These are phyloP conservation scores for Fistularia commersonii DNA, from an alignment of 2,797 vertebrate species.

Conservation along the genomic window DNA sequence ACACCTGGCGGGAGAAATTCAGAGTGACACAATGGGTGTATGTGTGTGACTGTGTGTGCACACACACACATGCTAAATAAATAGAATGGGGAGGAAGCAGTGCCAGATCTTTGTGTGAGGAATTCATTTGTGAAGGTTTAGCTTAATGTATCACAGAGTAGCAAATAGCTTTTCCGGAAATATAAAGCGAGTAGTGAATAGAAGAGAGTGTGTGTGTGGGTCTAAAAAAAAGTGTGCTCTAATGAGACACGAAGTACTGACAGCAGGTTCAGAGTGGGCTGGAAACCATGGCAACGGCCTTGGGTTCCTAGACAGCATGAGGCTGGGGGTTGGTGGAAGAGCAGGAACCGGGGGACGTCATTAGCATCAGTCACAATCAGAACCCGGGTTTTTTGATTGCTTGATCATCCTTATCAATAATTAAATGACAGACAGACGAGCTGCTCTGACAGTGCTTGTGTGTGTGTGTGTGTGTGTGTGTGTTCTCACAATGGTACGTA, in stretches of 20 bases:
- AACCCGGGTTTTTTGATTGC: constrained; percentile 20
- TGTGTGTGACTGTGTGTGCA: too few species aligned
- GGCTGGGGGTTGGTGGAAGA: constrained; percentile 2
- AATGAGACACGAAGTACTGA: constrained; percentile 68
- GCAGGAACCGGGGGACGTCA: constrained; percentile 26
- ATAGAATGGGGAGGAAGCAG: constrained; percentile 33
- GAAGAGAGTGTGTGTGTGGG: constrained; percentile 12
- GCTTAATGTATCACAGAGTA: constrained; percentile 34
- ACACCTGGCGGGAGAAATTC: too few species aligned
- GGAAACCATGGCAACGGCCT: constrained; percentile 67
- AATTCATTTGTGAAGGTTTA: constrained; percentile 50
- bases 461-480: too few species aligned
- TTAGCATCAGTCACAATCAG: constrained; percentile 40
- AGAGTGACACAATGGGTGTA: too few species aligned
- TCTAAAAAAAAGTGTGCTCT: constrained; percentile 53
- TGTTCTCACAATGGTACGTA: too few species aligned
- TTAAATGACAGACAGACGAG: too few species aligned
- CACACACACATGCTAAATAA: constrained; percentile 40
- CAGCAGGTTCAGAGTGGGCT: constrained; percentile 63
- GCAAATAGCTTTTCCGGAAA: constrained; percentile 47
- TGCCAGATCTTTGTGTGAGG: constrained; percentile 31
- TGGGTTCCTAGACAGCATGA: constrained; percentile 39
- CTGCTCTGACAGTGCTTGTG: too few species aligned
- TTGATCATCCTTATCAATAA: constrained; percentile 22
- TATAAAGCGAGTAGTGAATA: constrained; percentile 43